Base-by-base conservation (phyloP, 2,888 invertebrate genomes). In the Mimas tiliae region DNA sequence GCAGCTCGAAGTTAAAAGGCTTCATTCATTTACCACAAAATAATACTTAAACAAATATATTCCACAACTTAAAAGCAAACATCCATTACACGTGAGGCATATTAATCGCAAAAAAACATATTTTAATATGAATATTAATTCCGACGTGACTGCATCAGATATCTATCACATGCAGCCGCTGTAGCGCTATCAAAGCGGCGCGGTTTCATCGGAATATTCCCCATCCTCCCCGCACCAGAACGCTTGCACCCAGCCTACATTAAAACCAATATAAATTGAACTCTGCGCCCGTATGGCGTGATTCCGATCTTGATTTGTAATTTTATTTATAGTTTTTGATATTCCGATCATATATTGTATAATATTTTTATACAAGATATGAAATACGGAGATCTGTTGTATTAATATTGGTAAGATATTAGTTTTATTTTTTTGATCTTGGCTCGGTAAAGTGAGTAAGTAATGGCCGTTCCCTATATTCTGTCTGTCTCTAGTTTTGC, bases 101-200 rank as follows among this genome's bases (percentile, higher is more conserved):
- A 42, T 58, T 58, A 19, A 58, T 42, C 34, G 38, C 27, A 50
- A 67, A 65, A 27, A 67, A 65, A 66, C 62, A 62, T 47, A 48
- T 68, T 64, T 53, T 65, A 63, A 65, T 58, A 69, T 67, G 65
- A 38, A 63, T 69, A 67, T 70, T 68, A 69, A 70, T 69, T 68
- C 64, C 65, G 34, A 64, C 66, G 38, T 19, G 42, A 6, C 53
- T 53, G 76, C 76, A 73, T 74, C 83, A 81, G 82, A 80, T 80
- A 78, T 81, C 76, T 83, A 83, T 84, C 79, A 79, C 74, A 74
- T 72, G 68, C 77, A 73, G 70, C 69, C 70, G 69, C 69, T 74
- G 78, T 80, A 76, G 75, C 74, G 81, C 83, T 86, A 88, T 85
- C 86, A 86, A 85, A 87, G 85, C 78, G 71, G 74, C 80, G 85